Evolutionary conservation across 2,888 invertebrate species (phyloP), one percentile per base, ranked within the genome.

Genomic region (Hipparchia sbordonii): DNA sequence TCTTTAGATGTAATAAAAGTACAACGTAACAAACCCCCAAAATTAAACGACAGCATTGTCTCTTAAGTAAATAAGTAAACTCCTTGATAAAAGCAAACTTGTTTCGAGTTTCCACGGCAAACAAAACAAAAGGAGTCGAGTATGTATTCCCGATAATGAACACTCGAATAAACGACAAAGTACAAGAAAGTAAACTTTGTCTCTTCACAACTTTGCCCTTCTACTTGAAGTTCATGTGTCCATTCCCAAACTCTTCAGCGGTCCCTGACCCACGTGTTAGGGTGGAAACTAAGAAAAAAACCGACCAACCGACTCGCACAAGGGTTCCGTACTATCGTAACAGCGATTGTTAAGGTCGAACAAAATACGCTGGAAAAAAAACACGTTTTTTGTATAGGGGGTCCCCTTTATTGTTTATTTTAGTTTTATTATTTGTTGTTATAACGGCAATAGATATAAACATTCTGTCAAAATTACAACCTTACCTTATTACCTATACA

Each of bases 131-230:
- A 51, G 12, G 52, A 52, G 52, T 52, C 65, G 10, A 65, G 52
- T 52, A 65, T 65, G 65, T 65, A 51, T 65, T 65, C 65, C 33
- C 51, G 12, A 65, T 65, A 65, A 65, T 65, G 65, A 65, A 65
- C 65, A 65, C 51, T 52, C 65, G 65, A 65, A 65, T 65, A 65
- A 33, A 65, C 65, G 65, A 52, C 65, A 62, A 46, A 46, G 62
- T 62, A 33, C 65, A 33, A 52, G 65, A 65, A 33, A 65, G 52
- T 65, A 65, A 65, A 52, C 62, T 62, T 62, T 48, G 62, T 62
- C 46, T 62, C 61, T 62, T 62, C 46, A 48, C 62, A 12, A 65
- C 33, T 65, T 33, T 52, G 12, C 65, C 65, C 65, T 65, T 61
- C 45, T 61, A 45, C 63, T 65, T 65, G 33, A 33, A n/a, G 65